A percentile compares a stretch with the other conserved stretches of the same genome.
These are phyloP conservation scores for Rhagonycha lutea DNA, from an alignment of 2,888 invertebrate genomes.

Conservation along the genomic window DNA sequence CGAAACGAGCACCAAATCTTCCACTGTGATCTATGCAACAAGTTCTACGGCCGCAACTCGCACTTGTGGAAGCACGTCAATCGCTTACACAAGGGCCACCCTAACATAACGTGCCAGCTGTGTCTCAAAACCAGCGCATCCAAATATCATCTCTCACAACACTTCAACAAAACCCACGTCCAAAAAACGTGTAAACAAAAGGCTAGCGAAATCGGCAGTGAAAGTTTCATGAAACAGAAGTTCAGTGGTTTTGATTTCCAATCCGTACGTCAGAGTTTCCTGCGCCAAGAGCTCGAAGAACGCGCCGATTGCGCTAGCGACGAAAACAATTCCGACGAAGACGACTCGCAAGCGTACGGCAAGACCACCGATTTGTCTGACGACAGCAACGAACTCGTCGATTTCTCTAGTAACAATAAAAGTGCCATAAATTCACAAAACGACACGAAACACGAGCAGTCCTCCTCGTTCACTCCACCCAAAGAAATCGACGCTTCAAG, in stretches of 20 bases:
- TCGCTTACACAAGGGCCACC: conserved; percentile 61
- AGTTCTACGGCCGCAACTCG: conserved; percentile 64
- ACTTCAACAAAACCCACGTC: conserved; percentile 60
- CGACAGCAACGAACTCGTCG: background rate
- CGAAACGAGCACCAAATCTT: conserved; percentile 59
- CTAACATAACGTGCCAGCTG: conserved; percentile 62
- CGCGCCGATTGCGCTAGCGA: conserved; percentile 21
- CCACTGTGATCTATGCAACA: conserved; percentile 65
- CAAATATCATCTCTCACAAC: conserved; percentile 61
- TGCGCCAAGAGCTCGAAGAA: conserved; percentile 46
- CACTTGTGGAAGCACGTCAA: conserved; percentile 68
- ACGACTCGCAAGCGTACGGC: background rate
- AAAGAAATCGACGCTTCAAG: conserved; percentile 53
- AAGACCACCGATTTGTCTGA: conserved; percentile 1
- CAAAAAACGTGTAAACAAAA: conserved; percentile 37
- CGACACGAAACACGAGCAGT: background rate
- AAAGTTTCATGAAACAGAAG: conserved; percentile 49
- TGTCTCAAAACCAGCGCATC: conserved; percentile 64
- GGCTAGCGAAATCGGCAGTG: conserved; percentile 33
- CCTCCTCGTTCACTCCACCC: conserved; percentile 35
- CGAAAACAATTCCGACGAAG: conserved; percentile 18
- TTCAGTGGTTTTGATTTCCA: conserved; percentile 49
- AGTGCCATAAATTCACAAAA: background rate
- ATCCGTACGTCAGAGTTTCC: conserved; percentile 48
- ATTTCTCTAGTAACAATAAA: background rate